A percentile compares a stretch with the other conserved stretches of the same genome.
Evolutionary conservation across 2,888 invertebrate genomes (phyloP).

Genomic region (Troilus luridus): DNA sequence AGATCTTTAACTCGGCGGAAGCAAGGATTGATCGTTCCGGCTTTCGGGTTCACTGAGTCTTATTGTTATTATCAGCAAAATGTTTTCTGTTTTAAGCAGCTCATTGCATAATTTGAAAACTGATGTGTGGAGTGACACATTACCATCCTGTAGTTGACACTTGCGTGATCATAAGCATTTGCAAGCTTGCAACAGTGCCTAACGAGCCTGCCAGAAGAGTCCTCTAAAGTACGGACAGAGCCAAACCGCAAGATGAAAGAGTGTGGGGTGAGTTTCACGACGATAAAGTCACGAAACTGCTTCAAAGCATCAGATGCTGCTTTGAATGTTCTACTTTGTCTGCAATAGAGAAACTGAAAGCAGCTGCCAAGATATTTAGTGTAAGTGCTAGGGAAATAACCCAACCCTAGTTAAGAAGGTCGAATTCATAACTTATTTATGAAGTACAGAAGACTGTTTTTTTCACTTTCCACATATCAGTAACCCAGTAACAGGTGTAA

Average conservation of each 20-base stretch:
- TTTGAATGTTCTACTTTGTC: slow-evolving; percentile 9
- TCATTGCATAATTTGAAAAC: background rate
- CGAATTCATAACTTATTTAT: background rate
- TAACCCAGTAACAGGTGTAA: too few species aligned
- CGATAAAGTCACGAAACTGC: slow-evolving; percentile 43
- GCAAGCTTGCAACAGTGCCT: background rate
- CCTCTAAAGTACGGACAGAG: background rate
- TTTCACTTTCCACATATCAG: too few species aligned
- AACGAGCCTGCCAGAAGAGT: background rate
- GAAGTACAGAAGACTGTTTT: background rate
- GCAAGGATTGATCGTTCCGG: too few species aligned
- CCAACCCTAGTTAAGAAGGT: background rate
- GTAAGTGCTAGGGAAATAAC: background rate
- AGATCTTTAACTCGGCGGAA: too few species aligned
- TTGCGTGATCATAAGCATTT: background rate
- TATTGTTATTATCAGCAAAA: background rate
- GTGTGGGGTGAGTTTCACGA: slow-evolving; percentile 17
- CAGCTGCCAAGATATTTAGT: background rate
- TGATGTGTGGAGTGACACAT: too few species aligned
- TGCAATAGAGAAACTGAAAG: slow-evolving; percentile 14
- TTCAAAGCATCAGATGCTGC: slow-evolving; percentile 31
- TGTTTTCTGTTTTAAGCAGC: background rate
- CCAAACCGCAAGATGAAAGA: slow-evolving; percentile 38
- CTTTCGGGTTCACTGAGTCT: too few species aligned
- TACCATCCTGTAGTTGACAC: background rate